Percentiles rank a stretch among this genome's conserved stretches.
These are phyloP conservation scores for Nephrotoma flavescens DNA, from an alignment of 2,888 invertebrate species.

Conservation along the genomic window DNA sequence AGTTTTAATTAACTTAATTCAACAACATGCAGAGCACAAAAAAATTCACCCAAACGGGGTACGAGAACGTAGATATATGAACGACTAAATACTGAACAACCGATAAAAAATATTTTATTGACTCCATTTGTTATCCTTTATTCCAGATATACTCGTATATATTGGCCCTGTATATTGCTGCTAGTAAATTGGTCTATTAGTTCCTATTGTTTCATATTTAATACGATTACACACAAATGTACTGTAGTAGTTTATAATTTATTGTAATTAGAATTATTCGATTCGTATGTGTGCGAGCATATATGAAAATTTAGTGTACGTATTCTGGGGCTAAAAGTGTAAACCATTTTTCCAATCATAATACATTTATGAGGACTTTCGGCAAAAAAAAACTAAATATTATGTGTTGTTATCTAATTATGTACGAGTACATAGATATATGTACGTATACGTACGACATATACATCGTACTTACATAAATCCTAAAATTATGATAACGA, in stretches of 20 bases:
- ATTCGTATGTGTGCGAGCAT: not conserved
- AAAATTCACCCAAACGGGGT: not conserved
- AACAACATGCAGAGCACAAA: not conserved
- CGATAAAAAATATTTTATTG: not conserved
- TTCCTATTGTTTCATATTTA: not conserved
- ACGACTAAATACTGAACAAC: not conserved
- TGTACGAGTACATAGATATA: not conserved
- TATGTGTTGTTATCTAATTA: not conserved
- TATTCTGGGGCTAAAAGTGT: not conserved
- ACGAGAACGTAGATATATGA: not conserved
- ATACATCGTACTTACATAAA: not conserved
- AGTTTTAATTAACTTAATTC: not conserved
- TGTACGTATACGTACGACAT: too few species aligned
- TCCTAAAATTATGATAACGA: not conserved
- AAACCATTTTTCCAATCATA: not conserved
- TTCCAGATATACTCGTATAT: not conserved
- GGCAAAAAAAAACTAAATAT: not conserved
- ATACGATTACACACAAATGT: not conserved
- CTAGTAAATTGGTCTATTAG: not conserved
- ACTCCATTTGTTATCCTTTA: not conserved
- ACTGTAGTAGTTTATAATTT: not conserved
- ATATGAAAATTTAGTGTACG: not conserved
- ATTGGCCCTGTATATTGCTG: not conserved
- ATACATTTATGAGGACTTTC: not conserved
- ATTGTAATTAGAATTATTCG: not conserved